Evolutionary conservation across 1,140 invertebrate species (phyloP).

Genomic region (Aleiodes sp.): DNA sequence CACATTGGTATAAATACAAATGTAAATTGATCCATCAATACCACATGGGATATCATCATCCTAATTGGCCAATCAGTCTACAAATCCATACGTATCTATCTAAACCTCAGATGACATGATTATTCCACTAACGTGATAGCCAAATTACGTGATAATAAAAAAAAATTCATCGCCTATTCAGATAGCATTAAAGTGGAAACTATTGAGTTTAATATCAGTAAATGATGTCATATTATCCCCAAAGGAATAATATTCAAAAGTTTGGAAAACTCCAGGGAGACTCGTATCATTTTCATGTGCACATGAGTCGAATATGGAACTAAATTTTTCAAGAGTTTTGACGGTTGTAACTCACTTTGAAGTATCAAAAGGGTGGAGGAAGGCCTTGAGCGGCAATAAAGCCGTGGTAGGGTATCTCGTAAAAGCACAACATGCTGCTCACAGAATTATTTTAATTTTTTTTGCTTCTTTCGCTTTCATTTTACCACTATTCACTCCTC

Average conservation of each 20-base stretch:
- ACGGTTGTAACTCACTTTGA: conserved; percentile 2
- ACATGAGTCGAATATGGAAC: conserved; percentile 2
- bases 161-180: no score
- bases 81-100: no score
- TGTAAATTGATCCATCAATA: no score
- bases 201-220: not conserved
- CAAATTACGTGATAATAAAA: not conserved
- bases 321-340: conserved; percentile 10
- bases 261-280: not conserved
- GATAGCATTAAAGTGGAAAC: not conserved
- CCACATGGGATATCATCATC: no score
- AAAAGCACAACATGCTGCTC: conserved; percentile 1
- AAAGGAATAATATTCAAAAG: not conserved
- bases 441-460: conserved; percentile 8
- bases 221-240: conserved; percentile 7
- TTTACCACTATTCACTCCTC: not conserved
- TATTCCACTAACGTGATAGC: no score
- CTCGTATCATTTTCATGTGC: not conserved
- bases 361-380: not conserved
- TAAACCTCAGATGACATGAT: no score
- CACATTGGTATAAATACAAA: no score
- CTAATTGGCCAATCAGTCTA: no score
- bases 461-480: not conserved
- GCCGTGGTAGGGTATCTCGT: not conserved
- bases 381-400: conserved; percentile 5